phyloP scores from a whole-genome alignment of 2,888 invertebrate genomes.

The Diarsia rubi region DNA sequence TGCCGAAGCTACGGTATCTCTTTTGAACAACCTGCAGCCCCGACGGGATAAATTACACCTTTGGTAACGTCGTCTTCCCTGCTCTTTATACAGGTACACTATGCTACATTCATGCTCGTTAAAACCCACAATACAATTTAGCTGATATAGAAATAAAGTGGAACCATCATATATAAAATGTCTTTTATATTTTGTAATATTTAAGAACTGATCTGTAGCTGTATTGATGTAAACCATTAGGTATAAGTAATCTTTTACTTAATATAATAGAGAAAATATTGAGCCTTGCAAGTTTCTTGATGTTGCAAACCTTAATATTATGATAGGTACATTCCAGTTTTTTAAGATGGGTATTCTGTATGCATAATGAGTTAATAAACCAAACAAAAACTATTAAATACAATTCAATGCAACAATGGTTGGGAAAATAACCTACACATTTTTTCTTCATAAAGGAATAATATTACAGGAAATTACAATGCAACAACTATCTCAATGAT shows the following conservation, averaged over 20 bases:
- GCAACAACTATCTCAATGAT: neutral
- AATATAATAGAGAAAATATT: neutral
- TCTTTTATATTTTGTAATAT: conserved; percentile 15
- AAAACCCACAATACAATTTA: conserved; percentile 2
- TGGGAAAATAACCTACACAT: neutral
- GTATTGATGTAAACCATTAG: neutral
- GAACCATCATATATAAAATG: conserved; percentile 4
- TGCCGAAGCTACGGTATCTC: no score
- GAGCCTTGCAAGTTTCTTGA: neutral
- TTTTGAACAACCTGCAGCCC: no score
- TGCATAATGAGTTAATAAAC: neutral
- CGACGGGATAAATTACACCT: neutral
- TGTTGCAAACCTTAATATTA: neutral
- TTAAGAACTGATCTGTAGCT: conserved; percentile 13
- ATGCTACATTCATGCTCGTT: neutral
- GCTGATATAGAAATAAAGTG: conserved; percentile 12
- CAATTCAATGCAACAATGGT: neutral
- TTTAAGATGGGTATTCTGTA: neutral
- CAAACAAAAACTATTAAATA: neutral
- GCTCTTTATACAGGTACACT: neutral
- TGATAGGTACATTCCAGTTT: neutral
- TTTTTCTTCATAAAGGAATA: neutral
- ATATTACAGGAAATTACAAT: neutral
- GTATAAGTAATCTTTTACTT: neutral
- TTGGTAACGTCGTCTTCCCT: neutral